These are phyloP conservation scores for Lysiphlebus fabarum DNA, from an alignment of 1,140 invertebrate species.

Conservation along the genomic window DNA sequence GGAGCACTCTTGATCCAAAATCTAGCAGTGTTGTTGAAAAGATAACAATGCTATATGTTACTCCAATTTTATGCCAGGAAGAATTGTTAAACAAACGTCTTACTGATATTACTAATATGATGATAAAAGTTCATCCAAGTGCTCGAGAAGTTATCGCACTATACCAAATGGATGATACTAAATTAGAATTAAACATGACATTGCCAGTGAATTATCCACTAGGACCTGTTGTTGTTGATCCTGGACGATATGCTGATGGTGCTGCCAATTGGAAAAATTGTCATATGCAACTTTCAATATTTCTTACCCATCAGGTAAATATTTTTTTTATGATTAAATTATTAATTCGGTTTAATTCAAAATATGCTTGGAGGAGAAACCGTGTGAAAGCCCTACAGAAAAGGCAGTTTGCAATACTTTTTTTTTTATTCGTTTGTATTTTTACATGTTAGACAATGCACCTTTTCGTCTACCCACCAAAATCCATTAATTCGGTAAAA, in stretches of 20 bases:
- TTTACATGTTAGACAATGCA: too few species aligned
- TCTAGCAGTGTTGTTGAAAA: constrained; percentile 70
- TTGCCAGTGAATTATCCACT: constrained; percentile 81
- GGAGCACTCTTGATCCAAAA: constrained; percentile 67
- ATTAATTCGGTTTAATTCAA: constrained; percentile 5
- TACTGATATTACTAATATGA: constrained; percentile 66
- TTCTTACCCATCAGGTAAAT: constrained; percentile 74
- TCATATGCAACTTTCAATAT: constrained; percentile 77
- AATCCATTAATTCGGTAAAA: too few species aligned
- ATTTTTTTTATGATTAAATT: background rate
- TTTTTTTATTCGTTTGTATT: too few species aligned
- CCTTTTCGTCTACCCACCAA: too few species aligned
- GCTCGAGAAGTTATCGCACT: constrained; percentile 75
- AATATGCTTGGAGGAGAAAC: background rate
- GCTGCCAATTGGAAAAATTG: constrained; percentile 68
- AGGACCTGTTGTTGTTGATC: constrained; percentile 67
- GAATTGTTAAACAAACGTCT: constrained; percentile 62
- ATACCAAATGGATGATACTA: constrained; percentile 78
- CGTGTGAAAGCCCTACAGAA: too few species aligned
- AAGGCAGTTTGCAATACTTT: too few species aligned
- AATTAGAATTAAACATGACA: constrained; percentile 74
- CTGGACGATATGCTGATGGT: constrained; percentile 63
- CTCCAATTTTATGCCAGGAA: constrained; percentile 65
- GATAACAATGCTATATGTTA: constrained; percentile 72
- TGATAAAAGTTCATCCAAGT: constrained; percentile 68